These are phyloP conservation scores for Neodiprion virginianus DNA, from an alignment of 1,140 invertebrate genomes.

Conservation along the genomic window DNA sequence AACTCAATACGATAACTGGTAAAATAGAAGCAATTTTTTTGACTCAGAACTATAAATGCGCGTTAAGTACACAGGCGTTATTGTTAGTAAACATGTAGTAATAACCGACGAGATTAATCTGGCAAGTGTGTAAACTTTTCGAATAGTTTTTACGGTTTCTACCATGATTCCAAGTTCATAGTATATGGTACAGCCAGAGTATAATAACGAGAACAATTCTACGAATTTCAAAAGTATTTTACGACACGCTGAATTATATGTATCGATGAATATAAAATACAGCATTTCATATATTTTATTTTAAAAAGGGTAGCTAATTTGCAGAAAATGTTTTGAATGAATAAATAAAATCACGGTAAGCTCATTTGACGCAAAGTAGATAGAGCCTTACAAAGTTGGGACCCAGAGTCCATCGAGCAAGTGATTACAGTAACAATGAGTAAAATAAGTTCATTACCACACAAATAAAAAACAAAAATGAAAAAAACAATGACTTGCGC, in stretches of 20 bases:
- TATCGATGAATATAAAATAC: no score
- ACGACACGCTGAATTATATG: no score
- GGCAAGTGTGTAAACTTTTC: neutral
- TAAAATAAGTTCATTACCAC: constrained; percentile 55
- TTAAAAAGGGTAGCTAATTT: neutral
- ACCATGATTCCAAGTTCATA: neutral
- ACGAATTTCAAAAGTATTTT: no score
- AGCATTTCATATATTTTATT: neutral
- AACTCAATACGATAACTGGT: constrained; percentile 20
- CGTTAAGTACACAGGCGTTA: neutral
- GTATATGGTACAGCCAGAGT: neutral
- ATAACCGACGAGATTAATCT: neutral
- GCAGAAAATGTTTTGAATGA: constrained; percentile 31
- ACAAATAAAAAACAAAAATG: constrained; percentile 25
- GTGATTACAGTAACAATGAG: constrained; percentile 46
- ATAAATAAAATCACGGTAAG: constrained; percentile 27
- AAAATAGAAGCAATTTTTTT: constrained; percentile 30
- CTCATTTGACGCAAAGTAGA: constrained; percentile 28
- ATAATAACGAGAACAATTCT: no score
- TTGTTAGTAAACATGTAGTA: neutral
- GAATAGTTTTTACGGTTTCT: neutral
- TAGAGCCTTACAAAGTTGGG: constrained; percentile 38
- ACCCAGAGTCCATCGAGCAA: constrained; percentile 38
- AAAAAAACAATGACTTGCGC: constrained; percentile 35
- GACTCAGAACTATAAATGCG: constrained; percentile 25